These are phyloP conservation scores for Spinus olivaceus DNA, from an alignment of 2,797 vertebrate species.

Conservation along the genomic window DNA sequence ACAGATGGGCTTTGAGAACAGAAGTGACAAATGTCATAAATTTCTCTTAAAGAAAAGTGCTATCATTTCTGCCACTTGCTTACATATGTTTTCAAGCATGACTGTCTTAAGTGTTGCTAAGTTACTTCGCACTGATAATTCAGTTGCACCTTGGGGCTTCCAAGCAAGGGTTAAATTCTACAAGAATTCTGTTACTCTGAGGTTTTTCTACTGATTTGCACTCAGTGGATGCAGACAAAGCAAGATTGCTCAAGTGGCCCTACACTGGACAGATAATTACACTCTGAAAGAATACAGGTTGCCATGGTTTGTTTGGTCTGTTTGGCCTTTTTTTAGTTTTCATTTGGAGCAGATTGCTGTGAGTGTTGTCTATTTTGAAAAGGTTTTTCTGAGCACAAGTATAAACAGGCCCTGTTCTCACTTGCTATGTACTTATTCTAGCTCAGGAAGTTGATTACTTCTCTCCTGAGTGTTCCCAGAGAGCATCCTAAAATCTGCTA, in stretches of 20 bases:
- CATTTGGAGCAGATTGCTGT: neutral
- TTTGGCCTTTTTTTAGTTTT: neutral
- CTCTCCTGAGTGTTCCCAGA: neutral
- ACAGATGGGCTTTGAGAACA: constrained; percentile 22
- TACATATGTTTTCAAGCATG: constrained; percentile 31
- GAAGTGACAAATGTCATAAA: constrained; percentile 27
- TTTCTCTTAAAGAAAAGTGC: constrained; percentile 23
- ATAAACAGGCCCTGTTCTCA: neutral
- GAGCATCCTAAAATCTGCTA: neutral
- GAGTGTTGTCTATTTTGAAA: neutral
- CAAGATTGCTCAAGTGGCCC: neutral
- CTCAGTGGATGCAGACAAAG: neutral
- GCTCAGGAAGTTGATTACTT: neutral
- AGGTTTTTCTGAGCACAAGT: neutral
- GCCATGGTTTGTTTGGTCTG: neutral
- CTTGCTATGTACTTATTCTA: neutral
- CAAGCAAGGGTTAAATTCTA: neutral
- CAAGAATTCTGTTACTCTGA: neutral
- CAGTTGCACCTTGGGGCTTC: neutral
- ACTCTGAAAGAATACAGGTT: neutral
- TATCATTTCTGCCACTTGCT: constrained; percentile 10
- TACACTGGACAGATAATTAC: neutral
- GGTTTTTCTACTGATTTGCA: neutral
- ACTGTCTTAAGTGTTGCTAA: neutral
- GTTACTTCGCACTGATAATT: neutral